These are phyloP conservation scores for Acanthococcus lagerstroemiae DNA, from an alignment of 2,888 invertebrate species.

Conservation along the genomic window DNA sequence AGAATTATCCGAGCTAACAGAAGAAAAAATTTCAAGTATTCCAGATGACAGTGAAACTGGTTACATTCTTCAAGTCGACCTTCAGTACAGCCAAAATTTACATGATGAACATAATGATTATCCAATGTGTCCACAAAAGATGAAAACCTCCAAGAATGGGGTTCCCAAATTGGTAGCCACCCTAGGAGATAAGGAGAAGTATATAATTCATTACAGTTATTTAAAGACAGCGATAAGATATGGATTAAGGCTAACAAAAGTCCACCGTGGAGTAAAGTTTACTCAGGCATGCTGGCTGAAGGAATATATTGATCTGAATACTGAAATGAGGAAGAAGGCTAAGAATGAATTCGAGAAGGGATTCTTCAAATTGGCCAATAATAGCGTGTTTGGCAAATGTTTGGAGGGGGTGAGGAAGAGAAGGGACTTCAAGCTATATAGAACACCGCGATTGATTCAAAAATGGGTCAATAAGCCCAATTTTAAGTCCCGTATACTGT, in stretches of 20 bases:
- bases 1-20: no score
- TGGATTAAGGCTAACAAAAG: conserved; percentile 38
- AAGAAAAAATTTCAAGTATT: neutral
- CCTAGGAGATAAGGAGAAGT: conserved; percentile 36
- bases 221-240: conserved; percentile 37
- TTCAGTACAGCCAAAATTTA: conserved; percentile 41
- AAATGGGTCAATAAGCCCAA: conserved; percentile 40
- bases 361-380: conserved; percentile 42
- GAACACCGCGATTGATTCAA: neutral
- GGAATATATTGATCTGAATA: conserved; percentile 42
- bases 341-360: conserved; percentile 41
- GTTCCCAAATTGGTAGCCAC: conserved; percentile 36
- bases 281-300: conserved; percentile 41
- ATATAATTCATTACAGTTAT: conserved; percentile 38
- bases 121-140: conserved; percentile 34
- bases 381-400: conserved; percentile 41
- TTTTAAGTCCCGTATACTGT: no score
- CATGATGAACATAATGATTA: conserved; percentile 40
- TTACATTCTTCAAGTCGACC: conserved; percentile 42
- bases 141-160: neutral
- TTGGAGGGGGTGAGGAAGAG: conserved; percentile 37
- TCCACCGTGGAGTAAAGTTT: conserved; percentile 41
- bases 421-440: conserved; percentile 50
- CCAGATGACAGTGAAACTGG: conserved; percentile 35
- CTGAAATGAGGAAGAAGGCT: conserved; percentile 38